These are phyloP conservation scores for Prunella fulvescens DNA, from an alignment of 2,113 vertebrate species.

Conservation along the genomic window DNA sequence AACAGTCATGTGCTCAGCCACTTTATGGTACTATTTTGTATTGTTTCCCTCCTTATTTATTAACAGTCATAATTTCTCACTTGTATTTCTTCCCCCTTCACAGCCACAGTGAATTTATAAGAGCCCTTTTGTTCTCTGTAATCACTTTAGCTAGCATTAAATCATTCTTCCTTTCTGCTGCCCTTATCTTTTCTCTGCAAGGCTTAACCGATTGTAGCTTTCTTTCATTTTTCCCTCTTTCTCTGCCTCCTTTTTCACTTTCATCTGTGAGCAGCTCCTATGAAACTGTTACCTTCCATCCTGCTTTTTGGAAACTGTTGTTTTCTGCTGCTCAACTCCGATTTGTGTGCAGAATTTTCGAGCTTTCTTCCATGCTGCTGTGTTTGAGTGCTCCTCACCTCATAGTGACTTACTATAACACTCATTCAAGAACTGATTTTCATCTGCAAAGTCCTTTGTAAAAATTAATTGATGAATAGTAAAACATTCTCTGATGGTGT, in stretches of 20 bases:
- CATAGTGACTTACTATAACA: background rate
- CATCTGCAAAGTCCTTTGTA: background rate
- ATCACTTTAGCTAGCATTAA: slow-evolving; percentile 54
- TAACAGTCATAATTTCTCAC: slow-evolving; percentile 32
- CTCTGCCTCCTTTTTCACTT: background rate
- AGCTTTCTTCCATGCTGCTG: background rate
- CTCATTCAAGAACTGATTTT: background rate
- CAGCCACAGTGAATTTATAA: background rate
- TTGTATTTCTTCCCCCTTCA: background rate
- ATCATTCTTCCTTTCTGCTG: slow-evolving; percentile 27
- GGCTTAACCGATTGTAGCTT: background rate
- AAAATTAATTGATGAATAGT: background rate
- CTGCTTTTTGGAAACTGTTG: background rate
- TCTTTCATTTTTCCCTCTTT: slow-evolving; percentile 5
- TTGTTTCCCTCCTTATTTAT: slow-evolving; percentile 37
- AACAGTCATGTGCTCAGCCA: background rate
- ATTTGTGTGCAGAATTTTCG: background rate
- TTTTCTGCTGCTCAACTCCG: background rate
- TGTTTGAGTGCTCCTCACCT: background rate
- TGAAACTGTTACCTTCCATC: background rate
- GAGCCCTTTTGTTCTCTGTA: slow-evolving; percentile 48
- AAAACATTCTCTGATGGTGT: background rate
- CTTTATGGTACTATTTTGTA: background rate
- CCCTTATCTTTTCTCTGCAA: slow-evolving; percentile 48
- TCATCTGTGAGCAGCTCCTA: background rate